Evolutionary conservation across 2,888 invertebrate genomes (phyloP).

Genomic region (Bombylius major): DNA sequence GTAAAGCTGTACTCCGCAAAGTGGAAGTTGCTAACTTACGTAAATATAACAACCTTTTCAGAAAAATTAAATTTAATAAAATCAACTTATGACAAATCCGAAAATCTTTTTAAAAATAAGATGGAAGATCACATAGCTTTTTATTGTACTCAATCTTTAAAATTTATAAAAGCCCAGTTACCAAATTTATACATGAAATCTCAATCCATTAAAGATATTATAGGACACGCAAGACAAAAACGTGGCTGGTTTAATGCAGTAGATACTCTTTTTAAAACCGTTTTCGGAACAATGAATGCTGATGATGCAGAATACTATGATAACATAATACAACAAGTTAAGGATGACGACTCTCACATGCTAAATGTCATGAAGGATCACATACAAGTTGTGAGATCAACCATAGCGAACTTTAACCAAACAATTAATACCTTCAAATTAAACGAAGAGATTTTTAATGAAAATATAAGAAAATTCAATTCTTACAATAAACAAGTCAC

Average conservation of each 20-base stretch:
- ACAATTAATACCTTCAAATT: constrained; percentile 10
- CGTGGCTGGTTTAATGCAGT: constrained; percentile 2
- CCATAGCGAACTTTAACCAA: constrained; percentile 15
- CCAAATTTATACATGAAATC: constrained; percentile 1
- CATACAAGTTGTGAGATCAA: constrained; percentile 12
- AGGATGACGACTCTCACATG: too few relatives aligned
- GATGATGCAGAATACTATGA: constrained; percentile 12
- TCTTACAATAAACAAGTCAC: constrained; percentile 1
- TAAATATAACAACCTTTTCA: too few relatives aligned
- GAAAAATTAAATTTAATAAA: background rate
- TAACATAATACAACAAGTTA: background rate
- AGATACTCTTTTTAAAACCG: constrained; percentile 4
- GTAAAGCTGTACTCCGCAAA: constrained; percentile 4
- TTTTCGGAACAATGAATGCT: constrained; percentile 5
- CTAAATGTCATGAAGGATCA: constrained; percentile 11
- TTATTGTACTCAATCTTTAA: constrained; percentile 1
- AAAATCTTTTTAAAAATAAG: background rate
- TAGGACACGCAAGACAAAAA: background rate
- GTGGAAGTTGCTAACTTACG: constrained; percentile 3
- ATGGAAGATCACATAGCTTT: background rate
- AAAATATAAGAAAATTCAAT: constrained; percentile 11
- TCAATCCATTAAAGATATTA: background rate
- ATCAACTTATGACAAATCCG: background rate
- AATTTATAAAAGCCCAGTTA: constrained; percentile 2
- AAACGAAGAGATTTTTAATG: constrained; percentile 14